Evolutionary conservation across 2,888 invertebrate species (phyloP).

Genomic region (Argynnis bischoffii): DNA sequence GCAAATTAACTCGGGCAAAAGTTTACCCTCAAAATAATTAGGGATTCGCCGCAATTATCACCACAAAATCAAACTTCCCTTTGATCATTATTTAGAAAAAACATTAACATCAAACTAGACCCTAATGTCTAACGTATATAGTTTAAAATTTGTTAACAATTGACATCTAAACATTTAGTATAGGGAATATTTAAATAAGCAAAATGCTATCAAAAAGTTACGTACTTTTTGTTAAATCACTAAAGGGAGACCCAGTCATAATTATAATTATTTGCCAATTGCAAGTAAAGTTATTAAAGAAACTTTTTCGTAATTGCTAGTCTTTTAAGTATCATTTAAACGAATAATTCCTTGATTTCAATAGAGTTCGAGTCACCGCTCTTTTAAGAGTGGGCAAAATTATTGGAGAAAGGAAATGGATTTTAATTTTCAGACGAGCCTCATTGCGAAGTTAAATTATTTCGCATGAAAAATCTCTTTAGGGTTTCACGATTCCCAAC

Average conservation of each 20-base stretch:
- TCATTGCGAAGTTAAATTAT: slow-evolving; percentile 71
- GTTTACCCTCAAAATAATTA: slow-evolving; percentile 83
- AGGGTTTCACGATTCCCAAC: slow-evolving; percentile 62
- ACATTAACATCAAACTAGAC: slow-evolving; percentile 51
- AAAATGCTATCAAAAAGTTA: slow-evolving; percentile 71
- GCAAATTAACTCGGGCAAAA: slow-evolving; percentile 79
- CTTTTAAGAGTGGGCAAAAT: slow-evolving; percentile 56
- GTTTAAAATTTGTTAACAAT: slow-evolving; percentile 49
- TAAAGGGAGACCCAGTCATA: slow-evolving; percentile 71
- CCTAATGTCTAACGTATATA: slow-evolving; percentile 50
- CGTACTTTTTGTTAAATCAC: slow-evolving; percentile 72
- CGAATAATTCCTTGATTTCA: slow-evolving; percentile 68
- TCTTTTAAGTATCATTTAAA: slow-evolving; percentile 74
- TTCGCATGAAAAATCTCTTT: slow-evolving; percentile 67
- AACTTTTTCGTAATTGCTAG: slow-evolving; percentile 68
- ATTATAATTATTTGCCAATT: slow-evolving; percentile 82
- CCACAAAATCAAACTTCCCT: slow-evolving; percentile 79
- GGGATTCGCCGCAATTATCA: slow-evolving; percentile 82
- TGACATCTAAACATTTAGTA: slow-evolving; percentile 56
- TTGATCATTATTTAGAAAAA: slow-evolving; percentile 71
- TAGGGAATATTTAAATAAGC: slow-evolving; percentile 75
- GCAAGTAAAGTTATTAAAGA: slow-evolving; percentile 67
- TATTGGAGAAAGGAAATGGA: slow-evolving; percentile 56
- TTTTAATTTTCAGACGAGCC: slow-evolving; percentile 62
- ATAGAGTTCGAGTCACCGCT: slow-evolving; percentile 59